phyloP scores from a whole-genome alignment of 2,797 vertebrate genomes.

The Leucoraja ocellata region DNA sequence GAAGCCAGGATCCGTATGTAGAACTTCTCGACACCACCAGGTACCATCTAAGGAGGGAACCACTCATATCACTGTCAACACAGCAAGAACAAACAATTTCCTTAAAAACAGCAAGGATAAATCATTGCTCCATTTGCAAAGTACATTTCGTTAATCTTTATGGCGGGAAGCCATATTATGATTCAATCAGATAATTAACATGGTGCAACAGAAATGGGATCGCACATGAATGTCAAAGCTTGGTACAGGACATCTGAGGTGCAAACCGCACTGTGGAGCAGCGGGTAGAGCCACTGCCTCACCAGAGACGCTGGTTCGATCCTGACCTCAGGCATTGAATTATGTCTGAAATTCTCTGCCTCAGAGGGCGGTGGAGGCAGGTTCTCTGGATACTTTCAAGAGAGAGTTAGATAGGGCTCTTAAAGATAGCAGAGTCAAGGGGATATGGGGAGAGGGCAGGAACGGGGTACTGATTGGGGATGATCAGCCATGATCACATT shows the following conservation, averaged over 20 bases:
- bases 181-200: background rate
- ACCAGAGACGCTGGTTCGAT: too few species aligned
- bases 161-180: background rate
- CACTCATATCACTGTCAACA: background rate
- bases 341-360: too few species aligned
- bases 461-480: too few species aligned
- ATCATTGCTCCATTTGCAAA: background rate
- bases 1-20: background rate
- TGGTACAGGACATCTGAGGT: background rate
- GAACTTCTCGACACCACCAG: background rate
- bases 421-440: too few species aligned
- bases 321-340: too few species aligned
- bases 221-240: background rate
- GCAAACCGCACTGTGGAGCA: too few species aligned
- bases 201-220: background rate
- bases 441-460: too few species aligned
- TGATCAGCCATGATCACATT: too few species aligned
- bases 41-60: background rate
- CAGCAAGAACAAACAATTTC: background rate
- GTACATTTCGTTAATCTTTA: background rate
- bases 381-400: too few species aligned
- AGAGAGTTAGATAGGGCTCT: too few species aligned
- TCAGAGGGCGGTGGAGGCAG: too few species aligned
- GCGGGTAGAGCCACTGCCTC: too few species aligned
- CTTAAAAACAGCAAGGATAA: background rate